These are phyloP conservation scores for Phaetusa simplex DNA, from an alignment of 2,113 vertebrate genomes.

Conservation along the genomic window DNA sequence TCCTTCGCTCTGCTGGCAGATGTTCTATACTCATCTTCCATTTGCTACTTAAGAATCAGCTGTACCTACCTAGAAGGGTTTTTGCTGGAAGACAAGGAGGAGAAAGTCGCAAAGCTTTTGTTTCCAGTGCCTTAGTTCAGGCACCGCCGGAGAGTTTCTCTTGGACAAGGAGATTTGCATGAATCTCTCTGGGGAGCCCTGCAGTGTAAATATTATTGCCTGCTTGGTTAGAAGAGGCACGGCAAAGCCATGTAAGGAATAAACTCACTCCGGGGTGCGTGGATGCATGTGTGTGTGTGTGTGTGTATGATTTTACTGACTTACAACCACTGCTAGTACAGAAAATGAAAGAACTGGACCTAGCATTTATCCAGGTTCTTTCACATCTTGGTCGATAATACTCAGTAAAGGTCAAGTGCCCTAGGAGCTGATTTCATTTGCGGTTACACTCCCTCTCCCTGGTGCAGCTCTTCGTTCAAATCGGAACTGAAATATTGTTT, in stretches of 20 bases:
- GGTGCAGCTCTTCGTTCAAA: not conserved
- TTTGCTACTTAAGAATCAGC: not conserved
- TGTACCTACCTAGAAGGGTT: not conserved
- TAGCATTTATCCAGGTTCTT: slow-evolving; percentile 9
- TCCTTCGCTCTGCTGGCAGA: not conserved
- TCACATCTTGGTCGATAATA: not conserved
- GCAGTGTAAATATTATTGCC: not conserved
- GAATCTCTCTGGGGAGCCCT: not conserved
- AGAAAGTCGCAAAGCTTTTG: not conserved
- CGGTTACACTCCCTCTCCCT: not conserved
- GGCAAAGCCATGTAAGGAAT: slow-evolving; percentile 1
- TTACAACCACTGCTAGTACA: not conserved
- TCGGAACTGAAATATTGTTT: not conserved
- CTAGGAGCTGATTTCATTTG: not conserved
- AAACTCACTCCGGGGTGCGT: not conserved
- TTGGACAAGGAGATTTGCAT: not conserved
- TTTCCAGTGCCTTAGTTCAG: not conserved
- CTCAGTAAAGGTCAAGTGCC: not conserved
- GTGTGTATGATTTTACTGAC: not conserved
- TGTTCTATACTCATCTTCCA: not conserved
- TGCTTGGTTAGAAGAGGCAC: not conserved
- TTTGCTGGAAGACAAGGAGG: not conserved
- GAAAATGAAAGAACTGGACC: not conserved
- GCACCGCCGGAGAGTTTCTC: not conserved
- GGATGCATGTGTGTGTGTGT: too few species aligned